A percentile compares a stretch with the other conserved stretches of the same genome.
These are phyloP conservation scores for Rhingia rostrata DNA, from an alignment of 2,888 invertebrate genomes.

Conservation along the genomic window DNA sequence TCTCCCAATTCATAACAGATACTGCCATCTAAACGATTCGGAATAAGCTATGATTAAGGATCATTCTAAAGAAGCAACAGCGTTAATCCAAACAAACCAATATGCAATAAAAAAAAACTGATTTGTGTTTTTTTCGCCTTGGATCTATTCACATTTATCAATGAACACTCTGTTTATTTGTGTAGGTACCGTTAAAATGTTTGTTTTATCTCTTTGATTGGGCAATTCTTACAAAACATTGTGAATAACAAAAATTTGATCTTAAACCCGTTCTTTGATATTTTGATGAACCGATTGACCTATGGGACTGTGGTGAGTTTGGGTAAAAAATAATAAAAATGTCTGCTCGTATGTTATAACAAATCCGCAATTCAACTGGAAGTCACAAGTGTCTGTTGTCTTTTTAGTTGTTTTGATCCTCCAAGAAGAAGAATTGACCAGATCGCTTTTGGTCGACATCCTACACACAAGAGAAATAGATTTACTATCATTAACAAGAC, in stretches of 20 bases:
- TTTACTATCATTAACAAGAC: background rate
- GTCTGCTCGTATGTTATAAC: constrained; percentile 35
- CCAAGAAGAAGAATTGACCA: constrained; percentile 99
- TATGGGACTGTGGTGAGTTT: constrained; percentile 15
- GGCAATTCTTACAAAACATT: constrained; percentile 55
- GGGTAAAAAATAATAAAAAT: constrained; percentile 21
- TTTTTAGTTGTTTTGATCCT: constrained; percentile 85
- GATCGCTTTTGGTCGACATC: constrained; percentile 98
- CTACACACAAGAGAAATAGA: constrained; percentile 83
- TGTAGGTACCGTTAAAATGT: too few relatives aligned
- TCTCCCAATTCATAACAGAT: too few relatives aligned
- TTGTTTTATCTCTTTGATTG: constrained; percentile 29
- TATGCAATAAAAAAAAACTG: too few relatives aligned
- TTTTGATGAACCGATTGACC: constrained; percentile 29
- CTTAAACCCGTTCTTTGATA: constrained; percentile 12
- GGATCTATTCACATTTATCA: too few relatives aligned
- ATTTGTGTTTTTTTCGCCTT: too few relatives aligned
- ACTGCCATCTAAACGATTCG: too few relatives aligned
- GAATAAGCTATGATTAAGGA: too few relatives aligned
- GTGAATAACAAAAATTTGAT: constrained; percentile 48
- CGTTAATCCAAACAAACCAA: too few relatives aligned
- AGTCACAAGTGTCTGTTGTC: constrained; percentile 8
- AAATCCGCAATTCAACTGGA: constrained; percentile 39
- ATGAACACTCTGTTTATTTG: too few relatives aligned
- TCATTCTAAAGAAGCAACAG: too few relatives aligned